A percentile compares a stretch with the other conserved stretches of the same genome.
Evolutionary conservation across 2,888 invertebrate species (phyloP).

Genomic region (Opisthograptis luteolata): DNA sequence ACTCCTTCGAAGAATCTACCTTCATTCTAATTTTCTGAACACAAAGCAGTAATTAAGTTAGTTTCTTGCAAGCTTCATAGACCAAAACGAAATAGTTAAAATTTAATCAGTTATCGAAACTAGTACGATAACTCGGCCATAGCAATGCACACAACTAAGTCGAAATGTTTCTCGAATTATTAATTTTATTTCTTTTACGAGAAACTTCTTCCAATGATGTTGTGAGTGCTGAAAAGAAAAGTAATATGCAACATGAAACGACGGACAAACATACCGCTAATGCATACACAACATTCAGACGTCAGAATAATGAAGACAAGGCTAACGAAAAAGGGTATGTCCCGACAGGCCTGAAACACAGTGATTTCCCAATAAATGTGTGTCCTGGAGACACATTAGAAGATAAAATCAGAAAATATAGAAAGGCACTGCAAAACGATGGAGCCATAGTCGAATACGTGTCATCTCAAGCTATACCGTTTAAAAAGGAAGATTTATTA

Average conservation of each 20-base stretch:
- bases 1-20: too few species aligned
- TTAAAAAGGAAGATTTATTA: slow-evolving; percentile 42
- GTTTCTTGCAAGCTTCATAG: slow-evolving; percentile 8
- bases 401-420: slow-evolving; percentile 53
- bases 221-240: slow-evolving; percentile 33
- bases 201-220: slow-evolving; percentile 9
- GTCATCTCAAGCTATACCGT: slow-evolving; percentile 50
- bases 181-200: slow-evolving; percentile 11
- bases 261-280: slow-evolving; percentile 20
- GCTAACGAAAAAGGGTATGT: slow-evolving; percentile 59
- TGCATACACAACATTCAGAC: slow-evolving; percentile 34
- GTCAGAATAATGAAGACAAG: slow-evolving; percentile 49
- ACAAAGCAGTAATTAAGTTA: slow-evolving; percentile 7
- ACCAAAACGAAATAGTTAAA: slow-evolving; percentile 19
- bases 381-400: slow-evolving; percentile 53
- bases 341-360: slow-evolving; percentile 53
- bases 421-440: slow-evolving; percentile 52
- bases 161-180: slow-evolving; percentile 19
- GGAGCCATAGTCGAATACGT: slow-evolving; percentile 56
- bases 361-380: slow-evolving; percentile 39
- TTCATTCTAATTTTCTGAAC: background rate
- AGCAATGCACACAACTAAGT: slow-evolving; percentile 7
- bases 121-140: slow-evolving; percentile 1
- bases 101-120: slow-evolving; percentile 8
- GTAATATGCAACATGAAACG: slow-evolving; percentile 22